Evolutionary conservation across 2,113 vertebrate species (phyloP).

Genomic region (Gorsachius goisagi): DNA sequence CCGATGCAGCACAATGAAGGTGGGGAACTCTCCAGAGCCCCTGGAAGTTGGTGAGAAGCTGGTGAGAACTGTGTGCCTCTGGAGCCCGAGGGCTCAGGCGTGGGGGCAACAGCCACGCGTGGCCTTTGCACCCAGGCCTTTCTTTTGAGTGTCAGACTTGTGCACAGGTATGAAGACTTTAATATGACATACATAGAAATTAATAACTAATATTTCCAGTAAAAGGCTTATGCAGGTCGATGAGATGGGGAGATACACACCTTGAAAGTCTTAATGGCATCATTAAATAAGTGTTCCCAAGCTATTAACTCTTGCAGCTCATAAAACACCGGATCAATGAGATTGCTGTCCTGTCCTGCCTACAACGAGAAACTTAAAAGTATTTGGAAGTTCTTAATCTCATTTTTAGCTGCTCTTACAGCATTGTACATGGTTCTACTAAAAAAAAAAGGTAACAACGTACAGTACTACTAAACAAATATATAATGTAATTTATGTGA

Average conservation of each 20-base stretch:
- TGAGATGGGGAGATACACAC: not conserved
- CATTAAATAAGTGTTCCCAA: not conserved
- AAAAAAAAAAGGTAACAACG: not conserved
- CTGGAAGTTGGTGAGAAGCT: not conserved
- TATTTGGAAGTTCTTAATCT: not conserved
- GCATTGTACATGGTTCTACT: not conserved
- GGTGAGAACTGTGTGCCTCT: not conserved
- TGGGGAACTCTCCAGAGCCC: not conserved
- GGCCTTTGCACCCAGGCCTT: not conserved
- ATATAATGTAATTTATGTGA: not conserved
- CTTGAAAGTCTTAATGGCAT: not conserved
- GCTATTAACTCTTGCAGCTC: not conserved
- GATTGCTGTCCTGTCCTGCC: not conserved
- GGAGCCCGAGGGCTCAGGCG: not conserved
- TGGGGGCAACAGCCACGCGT: not conserved
- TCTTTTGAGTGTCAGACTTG: not conserved
- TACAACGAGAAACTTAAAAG: not conserved
- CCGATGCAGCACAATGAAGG: not conserved
- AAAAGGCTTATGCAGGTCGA: not conserved
- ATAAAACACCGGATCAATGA: not conserved
- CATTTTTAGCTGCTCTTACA: not conserved
- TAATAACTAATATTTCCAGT: not conserved
- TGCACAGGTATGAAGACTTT: not conserved
- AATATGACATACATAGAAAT: not conserved
- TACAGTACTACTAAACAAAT: not conserved